These are phyloP conservation scores for Hemaris fuciformis DNA, from an alignment of 2,888 invertebrate species.

Conservation along the genomic window DNA sequence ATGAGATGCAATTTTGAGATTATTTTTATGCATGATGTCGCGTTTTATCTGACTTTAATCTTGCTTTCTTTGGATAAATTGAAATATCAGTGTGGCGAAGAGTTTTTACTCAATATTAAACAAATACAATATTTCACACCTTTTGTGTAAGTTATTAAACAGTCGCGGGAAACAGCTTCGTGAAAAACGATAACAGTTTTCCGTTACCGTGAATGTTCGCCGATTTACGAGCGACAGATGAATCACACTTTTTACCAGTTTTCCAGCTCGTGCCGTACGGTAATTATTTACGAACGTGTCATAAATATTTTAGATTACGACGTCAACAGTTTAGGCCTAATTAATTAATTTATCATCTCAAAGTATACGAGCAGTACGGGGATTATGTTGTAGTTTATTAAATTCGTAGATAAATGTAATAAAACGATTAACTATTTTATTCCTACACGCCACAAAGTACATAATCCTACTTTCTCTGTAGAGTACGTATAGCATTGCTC, in stretches of 20 bases:
- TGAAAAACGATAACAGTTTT: conserved; percentile 7
- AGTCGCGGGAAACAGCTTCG: background rate
- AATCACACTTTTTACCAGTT: conserved; percentile 8
- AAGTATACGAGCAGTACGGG: conserved; percentile 2
- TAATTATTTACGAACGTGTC: conserved; percentile 13
- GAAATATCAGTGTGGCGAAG: background rate
- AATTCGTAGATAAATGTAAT: background rate
- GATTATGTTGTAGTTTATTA: conserved; percentile 2
- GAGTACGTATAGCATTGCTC: too few species aligned
- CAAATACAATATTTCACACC: background rate
- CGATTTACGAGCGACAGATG: conserved; percentile 2
- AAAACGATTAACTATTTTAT: background rate
- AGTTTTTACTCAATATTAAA: background rate
- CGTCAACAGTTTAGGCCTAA: conserved; percentile 11
- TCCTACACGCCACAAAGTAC: background rate
- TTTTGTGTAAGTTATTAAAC: background rate
- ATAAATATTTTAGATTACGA: conserved; percentile 15
- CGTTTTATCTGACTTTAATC: background rate
- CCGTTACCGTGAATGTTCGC: background rate
- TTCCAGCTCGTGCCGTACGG: background rate
- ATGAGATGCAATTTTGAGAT: too few species aligned
- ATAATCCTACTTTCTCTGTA: background rate
- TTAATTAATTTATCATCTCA: conserved; percentile 13
- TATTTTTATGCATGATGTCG: background rate
- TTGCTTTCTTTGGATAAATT: background rate